Evolutionary conservation across 2,888 invertebrate genomes (phyloP), one percentile per base, ranked within the genome.

Genomic region (Resseliella maxima): DNA sequence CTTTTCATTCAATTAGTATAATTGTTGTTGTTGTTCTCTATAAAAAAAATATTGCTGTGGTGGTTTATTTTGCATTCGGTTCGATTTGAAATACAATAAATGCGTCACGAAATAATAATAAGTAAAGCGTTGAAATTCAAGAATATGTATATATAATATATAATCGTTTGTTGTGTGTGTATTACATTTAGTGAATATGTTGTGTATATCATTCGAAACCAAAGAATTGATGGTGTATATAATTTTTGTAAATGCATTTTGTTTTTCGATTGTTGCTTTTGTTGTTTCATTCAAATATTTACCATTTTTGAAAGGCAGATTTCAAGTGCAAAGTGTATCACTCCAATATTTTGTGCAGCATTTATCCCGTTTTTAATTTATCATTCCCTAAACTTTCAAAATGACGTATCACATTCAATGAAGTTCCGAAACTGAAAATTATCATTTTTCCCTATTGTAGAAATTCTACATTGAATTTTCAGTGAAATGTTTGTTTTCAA

Each of bases 141-240:
- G 2, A 5, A 31, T 72, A 18, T n/a, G n/a, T n/a, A n/a, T n/a
- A n/a, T n/a, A n/a, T n/a, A n/a, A n/a, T n/a, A n/a, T n/a, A n/a
- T n/a, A n/a, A n/a, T 72, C 35, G 31, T 31, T 72, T 72, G 1
- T 15, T 72, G 72, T 72, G 27, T 15, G 72, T 72, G 72, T 72
- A 72, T 72, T 72, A 72, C 31, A 72, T 72, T 72, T 31, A 72
- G 72, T 72, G 72, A 31, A 31, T 31, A n/a, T n/a, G n/a, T n/a
- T n/a, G 27, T 72, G 59, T 59, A 24, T 59, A 15, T 59, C 59
- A 59, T 59, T 59, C 59, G 59, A 59, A 59, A 59, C 10, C 59
- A 59, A 59, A 59, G n/a, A 24, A 24, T 59, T n/a, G 59, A 24
- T 59, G n/a, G n/a, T 72, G 72, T 72, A 2, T 72, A 31, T 31